Evolutionary conservation across 2,797 vertebrate genomes (phyloP).

Genomic region (Hypotaenidia philippensis): DNA sequence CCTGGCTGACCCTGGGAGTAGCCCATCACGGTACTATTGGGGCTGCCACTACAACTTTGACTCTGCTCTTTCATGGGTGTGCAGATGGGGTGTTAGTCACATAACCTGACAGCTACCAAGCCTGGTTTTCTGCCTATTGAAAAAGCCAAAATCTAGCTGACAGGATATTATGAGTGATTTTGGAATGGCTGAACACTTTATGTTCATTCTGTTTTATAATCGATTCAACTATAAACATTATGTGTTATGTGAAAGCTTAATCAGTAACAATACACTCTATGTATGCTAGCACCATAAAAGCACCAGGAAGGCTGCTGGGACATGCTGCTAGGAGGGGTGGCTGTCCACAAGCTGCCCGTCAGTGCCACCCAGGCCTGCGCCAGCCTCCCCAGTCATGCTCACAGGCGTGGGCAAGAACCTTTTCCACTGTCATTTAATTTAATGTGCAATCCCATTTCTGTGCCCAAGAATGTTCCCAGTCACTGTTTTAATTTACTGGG

Average conservation of each 20-base stretch:
- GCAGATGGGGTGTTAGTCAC: background rate
- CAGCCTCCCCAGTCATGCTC: accelerated
- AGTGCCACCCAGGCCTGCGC: background rate
- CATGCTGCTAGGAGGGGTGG: background rate
- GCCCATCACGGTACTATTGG: too few species aligned
- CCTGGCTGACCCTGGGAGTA: background rate
- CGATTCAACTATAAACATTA: background rate
- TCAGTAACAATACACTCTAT: background rate
- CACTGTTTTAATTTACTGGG: background rate
- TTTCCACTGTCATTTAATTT: background rate
- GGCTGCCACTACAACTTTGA: background rate
- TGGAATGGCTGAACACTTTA: background rate
- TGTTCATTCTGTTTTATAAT: background rate
- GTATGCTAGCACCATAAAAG: background rate
- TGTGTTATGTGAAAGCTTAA: background rate
- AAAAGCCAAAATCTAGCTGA: background rate
- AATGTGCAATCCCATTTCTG: background rate
- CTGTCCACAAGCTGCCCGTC: background rate
- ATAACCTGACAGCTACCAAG: background rate
- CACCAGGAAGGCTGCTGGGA: background rate
- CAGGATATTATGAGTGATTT: background rate
- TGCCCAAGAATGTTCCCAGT: background rate
- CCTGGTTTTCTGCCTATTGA: background rate
- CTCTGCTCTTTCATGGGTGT: accelerated
- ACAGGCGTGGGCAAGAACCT: background rate